Percentiles rank a stretch among this genome's conserved stretches.
Evolutionary conservation across 1,140 invertebrate genomes (phyloP).

Genomic region (Halictus rubicundus): DNA sequence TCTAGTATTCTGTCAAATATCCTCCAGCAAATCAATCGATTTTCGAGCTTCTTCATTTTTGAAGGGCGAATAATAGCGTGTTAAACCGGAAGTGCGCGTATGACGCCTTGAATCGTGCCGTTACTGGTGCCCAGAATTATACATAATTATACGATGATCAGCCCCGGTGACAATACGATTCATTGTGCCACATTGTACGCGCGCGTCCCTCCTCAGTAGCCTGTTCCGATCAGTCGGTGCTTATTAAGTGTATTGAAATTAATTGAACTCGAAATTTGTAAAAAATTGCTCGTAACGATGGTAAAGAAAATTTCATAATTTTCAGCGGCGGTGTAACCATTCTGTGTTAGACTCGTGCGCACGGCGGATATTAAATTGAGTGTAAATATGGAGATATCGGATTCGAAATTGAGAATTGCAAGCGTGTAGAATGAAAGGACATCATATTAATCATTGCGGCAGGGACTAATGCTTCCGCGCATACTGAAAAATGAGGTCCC

Average conservation of each 20-base stretch:
- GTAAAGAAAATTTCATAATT: background rate
- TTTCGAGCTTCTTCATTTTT: too few species aligned
- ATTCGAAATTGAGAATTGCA: slow-evolving; percentile 18
- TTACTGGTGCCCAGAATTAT: too few species aligned
- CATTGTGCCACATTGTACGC: background rate
- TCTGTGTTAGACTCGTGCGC: background rate
- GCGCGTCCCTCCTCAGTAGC: background rate
- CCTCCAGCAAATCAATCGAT: too few species aligned
- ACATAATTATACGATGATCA: too few species aligned
- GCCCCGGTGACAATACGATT: background rate
- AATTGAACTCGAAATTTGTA: background rate
- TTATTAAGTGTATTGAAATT: background rate
- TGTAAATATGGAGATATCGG: slow-evolving; percentile 38
- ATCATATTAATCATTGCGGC: slow-evolving; percentile 28
- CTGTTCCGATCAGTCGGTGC: background rate
- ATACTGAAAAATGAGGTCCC: slow-evolving; percentile 34
- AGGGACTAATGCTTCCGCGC: slow-evolving; percentile 25
- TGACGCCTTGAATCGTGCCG: too few species aligned
- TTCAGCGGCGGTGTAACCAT: background rate
- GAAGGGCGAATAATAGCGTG: too few species aligned
- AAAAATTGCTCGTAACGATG: background rate
- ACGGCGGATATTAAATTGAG: slow-evolving; percentile 29
- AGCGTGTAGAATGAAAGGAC: slow-evolving; percentile 7
- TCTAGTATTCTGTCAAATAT: too few species aligned
- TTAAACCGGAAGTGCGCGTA: too few species aligned